Conservation (phyloP, 30 jellyfish, hydroid and myxozoan genomes). For the Hydractinia symbiolongicarpus region DNA sequence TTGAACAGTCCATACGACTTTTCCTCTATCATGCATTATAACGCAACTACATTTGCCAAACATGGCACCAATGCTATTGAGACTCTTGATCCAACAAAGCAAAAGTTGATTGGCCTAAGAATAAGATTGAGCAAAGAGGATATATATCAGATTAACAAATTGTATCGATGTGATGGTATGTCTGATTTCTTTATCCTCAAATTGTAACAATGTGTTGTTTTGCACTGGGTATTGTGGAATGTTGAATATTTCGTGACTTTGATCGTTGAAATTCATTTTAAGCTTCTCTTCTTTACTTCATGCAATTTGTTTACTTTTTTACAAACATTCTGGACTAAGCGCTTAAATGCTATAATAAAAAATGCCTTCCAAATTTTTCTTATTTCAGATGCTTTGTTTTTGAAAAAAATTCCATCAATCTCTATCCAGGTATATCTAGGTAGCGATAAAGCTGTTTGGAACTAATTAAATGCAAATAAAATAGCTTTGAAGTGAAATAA, state of each 20-base stretch:
- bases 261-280: no score
- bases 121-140: conserved; percentile 40
- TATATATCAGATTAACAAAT: conserved; percentile 12
- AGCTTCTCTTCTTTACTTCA: no score
- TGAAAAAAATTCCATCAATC: no score
- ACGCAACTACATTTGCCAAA: conserved; percentile 38
- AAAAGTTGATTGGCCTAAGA: conserved; percentile 48
- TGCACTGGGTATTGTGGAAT: no score
- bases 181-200: background rate
- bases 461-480: background rate
- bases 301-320: background rate
- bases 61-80: conserved; percentile 34
- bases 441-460: no score
- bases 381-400: no score
- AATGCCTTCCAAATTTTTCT: no score
- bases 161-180: conserved; percentile 48
- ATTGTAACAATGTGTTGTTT: background rate
- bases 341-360: no score
- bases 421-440: no score
- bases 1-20: conserved; percentile 52
- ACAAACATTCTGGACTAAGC: background rate
- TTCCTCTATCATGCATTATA: conserved; percentile 52
- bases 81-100: conserved; percentile 49
- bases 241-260: no score
- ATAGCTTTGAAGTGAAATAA: background rate